Evolutionary conservation across 2,113 vertebrate genomes (phyloP).

Genomic region (Mesembrinibis cayennensis): DNA sequence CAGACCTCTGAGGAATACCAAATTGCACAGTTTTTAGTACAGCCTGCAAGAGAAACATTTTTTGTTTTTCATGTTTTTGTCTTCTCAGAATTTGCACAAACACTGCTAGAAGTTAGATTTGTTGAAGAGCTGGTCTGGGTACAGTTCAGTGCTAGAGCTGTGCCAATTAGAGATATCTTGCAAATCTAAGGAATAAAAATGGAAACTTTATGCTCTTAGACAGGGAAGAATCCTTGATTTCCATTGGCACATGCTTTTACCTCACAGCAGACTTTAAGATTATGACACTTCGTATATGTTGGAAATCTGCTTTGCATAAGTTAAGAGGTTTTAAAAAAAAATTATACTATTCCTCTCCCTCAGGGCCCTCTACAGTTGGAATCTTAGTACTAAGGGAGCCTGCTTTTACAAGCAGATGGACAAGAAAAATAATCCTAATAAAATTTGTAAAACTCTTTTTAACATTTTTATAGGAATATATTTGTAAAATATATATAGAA

Average conservation of each 20-base stretch:
- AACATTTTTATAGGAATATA: slow-evolving; percentile 40
- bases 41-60: background rate
- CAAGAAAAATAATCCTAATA: slow-evolving; percentile 59
- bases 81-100: background rate
- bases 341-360: slow-evolving; percentile 24
- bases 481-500: slow-evolving; percentile 29
- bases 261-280: slow-evolving; percentile 32
- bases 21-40: background rate
- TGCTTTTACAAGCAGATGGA: slow-evolving; percentile 40
- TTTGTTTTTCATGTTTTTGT: background rate
- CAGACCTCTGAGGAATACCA: background rate
- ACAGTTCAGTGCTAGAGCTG: background rate
- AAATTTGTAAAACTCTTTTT: slow-evolving; percentile 44
- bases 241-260: background rate
- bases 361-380: slow-evolving; percentile 36
- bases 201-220: background rate
- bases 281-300: slow-evolving; percentile 29
- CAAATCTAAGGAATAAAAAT: slow-evolving; percentile 1
- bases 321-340: slow-evolving; percentile 29
- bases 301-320: slow-evolving; percentile 51
- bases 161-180: background rate
- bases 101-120: background rate
- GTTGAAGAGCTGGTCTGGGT: background rate
- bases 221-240: background rate
- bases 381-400: background rate